Evolutionary conservation across 2,888 invertebrate genomes (phyloP).

Genomic region (Eurytoma adleriae): DNA sequence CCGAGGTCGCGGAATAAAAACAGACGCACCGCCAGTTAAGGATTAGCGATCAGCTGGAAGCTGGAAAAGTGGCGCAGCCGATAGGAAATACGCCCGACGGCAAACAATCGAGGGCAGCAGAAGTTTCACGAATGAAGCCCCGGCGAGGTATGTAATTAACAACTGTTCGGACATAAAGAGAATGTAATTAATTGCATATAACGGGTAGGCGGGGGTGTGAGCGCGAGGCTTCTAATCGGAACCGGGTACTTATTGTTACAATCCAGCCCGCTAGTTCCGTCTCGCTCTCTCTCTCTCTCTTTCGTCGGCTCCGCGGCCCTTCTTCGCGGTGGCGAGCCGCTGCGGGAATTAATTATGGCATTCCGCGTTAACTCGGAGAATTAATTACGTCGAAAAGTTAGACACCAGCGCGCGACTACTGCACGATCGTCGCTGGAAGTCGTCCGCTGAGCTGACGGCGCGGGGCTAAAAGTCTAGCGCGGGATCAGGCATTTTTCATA

Average conservation of each 20-base stretch:
- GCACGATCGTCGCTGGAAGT: background rate
- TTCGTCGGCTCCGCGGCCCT: background rate
- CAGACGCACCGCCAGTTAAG: background rate
- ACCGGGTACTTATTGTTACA: slow-evolving; percentile 72
- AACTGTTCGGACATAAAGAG: slow-evolving; percentile 70
- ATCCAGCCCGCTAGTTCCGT: slow-evolving; percentile 54
- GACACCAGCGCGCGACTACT: slow-evolving; percentile 63
- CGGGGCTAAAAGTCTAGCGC: too few species aligned
- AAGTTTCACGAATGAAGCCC: slow-evolving; percentile 41
- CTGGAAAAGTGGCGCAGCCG: slow-evolving; percentile 9
- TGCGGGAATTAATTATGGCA: slow-evolving; percentile 75
- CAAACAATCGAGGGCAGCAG: slow-evolving; percentile 18
- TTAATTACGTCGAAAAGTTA: slow-evolving; percentile 76
- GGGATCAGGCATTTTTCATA: slow-evolving; percentile 1
- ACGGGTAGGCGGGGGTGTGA: slow-evolving; percentile 8
- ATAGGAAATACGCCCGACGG: slow-evolving; percentile 22
- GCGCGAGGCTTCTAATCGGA: slow-evolving; percentile 69
- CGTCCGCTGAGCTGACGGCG: background rate
- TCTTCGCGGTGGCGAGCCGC: slow-evolving; percentile 61
- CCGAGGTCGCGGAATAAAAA: background rate
- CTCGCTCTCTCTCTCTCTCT: slow-evolving; percentile 50
- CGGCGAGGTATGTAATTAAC: slow-evolving; percentile 68
- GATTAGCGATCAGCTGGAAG: background rate
- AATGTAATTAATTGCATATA: slow-evolving; percentile 74
- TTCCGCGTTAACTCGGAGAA: slow-evolving; percentile 75